Conservation (phyloP, 2,888 invertebrate species). For the Brenthis daphne region DNA sequence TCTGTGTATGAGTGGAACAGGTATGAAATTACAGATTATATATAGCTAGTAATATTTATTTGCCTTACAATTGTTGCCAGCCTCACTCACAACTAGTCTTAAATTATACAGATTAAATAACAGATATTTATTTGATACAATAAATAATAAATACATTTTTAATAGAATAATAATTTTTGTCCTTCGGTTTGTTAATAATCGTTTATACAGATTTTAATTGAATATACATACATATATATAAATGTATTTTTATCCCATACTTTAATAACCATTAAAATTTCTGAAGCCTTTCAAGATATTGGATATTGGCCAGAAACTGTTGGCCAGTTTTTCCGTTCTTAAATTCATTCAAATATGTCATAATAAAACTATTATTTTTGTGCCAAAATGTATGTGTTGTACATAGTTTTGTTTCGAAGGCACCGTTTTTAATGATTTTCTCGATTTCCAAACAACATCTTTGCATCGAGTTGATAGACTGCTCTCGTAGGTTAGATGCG, state of each 20-base stretch:
- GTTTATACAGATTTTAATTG: too few species aligned
- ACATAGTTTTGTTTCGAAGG: slow-evolving; percentile 1
- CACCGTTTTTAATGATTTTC: not conserved
- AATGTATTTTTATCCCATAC: too few species aligned
- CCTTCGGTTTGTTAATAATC: not conserved
- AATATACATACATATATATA: too few species aligned
- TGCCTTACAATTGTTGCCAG: slow-evolving; percentile 31
- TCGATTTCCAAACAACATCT: slow-evolving; percentile 1
- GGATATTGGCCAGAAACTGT: too few species aligned
- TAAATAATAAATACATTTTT: slow-evolving; percentile 6
- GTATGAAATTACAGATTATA: not conserved
- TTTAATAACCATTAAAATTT: not conserved
- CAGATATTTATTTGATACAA: slow-evolving; percentile 8
- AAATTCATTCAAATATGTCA: not conserved
- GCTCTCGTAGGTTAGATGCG: slow-evolving; percentile 7
- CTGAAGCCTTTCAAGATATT: too few species aligned
- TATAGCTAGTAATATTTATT: slow-evolving; percentile 8
- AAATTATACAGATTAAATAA: slow-evolving; percentile 7
- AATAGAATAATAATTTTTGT: not conserved
- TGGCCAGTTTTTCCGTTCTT: not conserved
- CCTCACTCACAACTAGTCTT: slow-evolving; percentile 25
- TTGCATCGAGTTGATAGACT: slow-evolving; percentile 2
- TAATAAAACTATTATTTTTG: not conserved
- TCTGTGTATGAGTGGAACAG: not conserved
- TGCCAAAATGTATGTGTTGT: slow-evolving; percentile 2